Evolutionary conservation across 2,113 vertebrate species (phyloP), one percentile per base, ranked within the genome.

Genomic region (Epinephelus cyanopodus): DNA sequence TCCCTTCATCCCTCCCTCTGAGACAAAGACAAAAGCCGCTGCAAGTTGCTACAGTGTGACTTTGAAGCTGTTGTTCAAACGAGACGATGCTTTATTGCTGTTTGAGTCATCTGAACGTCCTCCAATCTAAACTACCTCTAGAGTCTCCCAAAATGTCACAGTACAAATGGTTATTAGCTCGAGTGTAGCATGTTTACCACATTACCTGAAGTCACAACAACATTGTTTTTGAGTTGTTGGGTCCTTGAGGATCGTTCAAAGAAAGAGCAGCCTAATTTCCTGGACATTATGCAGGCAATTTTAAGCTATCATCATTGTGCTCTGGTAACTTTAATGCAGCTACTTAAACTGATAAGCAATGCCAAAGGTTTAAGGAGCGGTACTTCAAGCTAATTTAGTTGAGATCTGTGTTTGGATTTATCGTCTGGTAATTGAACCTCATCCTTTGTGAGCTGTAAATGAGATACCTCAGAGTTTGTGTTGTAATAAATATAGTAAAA

Each of bases 11-110:
- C 42, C 75, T 61, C 83, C 88, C 68, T 78, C 62, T 48, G 81
- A 87, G 77, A 86, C 78, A 88, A 88, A 89, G 88, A 92, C 89
- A 91, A 91, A 93, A 80, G 64, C 61, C 4, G 12, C 23, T 13
- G 83, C 42, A 50, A 76, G 58, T 82, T 45, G 29, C 62, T 33
- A 11, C 23, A 58, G 52, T 23, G 2, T 61, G 73, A 87, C 89
- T 86, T 84, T 86, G 76, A 79, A 19, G 60, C 64, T 65, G 21
- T 23, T 64, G 47, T 52, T 65, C 13, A 71, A 62, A 62, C 7
- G 14, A n/a, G 2, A 52, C 74, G n/a, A 63, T 73, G 54, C 53
- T 64, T 0, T 39, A 13, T 47, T 75, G 42, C n/a, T 54, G 56
- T 64, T 62, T 63, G 39, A 67, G 53, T 3, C 33, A 19, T 48